Evolutionary conservation across 2,888 invertebrate genomes (phyloP), one percentile per base, ranked within the genome.

Genomic region (Cyaniris semiargus): DNA sequence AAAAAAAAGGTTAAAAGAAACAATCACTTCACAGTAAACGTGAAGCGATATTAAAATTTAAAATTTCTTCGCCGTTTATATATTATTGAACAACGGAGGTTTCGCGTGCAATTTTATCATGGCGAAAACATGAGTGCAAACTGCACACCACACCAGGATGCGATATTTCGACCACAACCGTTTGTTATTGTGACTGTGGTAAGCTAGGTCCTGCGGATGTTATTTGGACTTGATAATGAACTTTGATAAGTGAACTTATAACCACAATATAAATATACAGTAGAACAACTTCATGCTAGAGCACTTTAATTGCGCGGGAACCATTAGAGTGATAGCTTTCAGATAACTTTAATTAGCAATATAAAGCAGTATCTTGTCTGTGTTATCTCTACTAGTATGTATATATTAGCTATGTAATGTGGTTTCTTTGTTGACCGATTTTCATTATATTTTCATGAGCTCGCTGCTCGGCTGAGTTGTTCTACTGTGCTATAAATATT

Each of bases 11-110:
- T 7, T 44, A 27, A 58, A 53, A 76, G 13, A 75, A 27, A 44
- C 56, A 8, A 76, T 81, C 90, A 89, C 92, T 89, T 88, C 92
- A 92, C 92, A 88, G 85, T 79, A 80, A 83, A 84, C 88, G 91
- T 91, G 91, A 91, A 92, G 91, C 86, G 89, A 53, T 74, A 72
- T 44, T 72, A 44, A 44, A 44, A 1, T 48, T 48, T 8, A 8
- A 48, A 74, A 0, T 15, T 27, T 53, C 27, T 8, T 7, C 10
- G 13, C 38, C 8, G 48, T 27, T 74, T 72, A 23, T 74, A 74
- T 74, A 53, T 21, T 13, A 23, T 27, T 15, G 13, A 27, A 15
- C 7, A 6, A 27, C 48, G n/a, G 23, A 15, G 48, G 23, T 18
- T 27, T 23, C 74, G 74, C 15, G 74, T 27, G 74, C 74, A 74